Percentiles rank a stretch among this genome's conserved stretches.
Conservation (phyloP, 2,113 vertebrate species). For the Heloderma charlesbogerti region DNA sequence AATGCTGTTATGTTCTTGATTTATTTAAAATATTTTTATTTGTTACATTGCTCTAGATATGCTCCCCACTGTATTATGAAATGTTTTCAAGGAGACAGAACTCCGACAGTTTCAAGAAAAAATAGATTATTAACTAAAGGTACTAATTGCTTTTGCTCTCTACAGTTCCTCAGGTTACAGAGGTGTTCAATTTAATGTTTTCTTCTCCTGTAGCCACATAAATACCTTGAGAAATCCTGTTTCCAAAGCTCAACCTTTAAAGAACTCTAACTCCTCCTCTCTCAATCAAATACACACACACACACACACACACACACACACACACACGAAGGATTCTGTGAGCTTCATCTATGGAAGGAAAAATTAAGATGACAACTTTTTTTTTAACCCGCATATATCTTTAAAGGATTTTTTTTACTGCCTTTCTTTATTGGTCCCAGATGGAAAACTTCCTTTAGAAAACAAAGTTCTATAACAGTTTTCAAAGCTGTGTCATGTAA, state of each 20-base stretch:
- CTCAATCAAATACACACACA: accelerated
- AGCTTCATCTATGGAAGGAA: slow-evolving; percentile 31
- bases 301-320: accelerated
- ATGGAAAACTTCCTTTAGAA: slow-evolving; percentile 58
- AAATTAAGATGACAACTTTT: slow-evolving; percentile 65
- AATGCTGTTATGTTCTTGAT: too few species aligned
- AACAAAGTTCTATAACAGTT: slow-evolving; percentile 51
- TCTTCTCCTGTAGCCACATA: neutral
- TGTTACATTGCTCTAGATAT: accelerated
- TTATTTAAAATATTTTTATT: accelerated
- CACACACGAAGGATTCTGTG: neutral
- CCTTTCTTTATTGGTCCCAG: slow-evolving; percentile 71
- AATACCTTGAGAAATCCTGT: neutral
- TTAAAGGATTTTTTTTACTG: slow-evolving; percentile 55
- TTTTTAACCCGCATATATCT: slow-evolving; percentile 56
- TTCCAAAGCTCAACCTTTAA: slow-evolving; percentile 28
- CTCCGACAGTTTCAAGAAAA: neutral
- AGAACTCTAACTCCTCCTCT: neutral
- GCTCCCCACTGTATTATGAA: accelerated
- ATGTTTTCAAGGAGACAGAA: neutral
- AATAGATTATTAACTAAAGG: neutral
- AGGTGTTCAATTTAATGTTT: neutral
- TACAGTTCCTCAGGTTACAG: neutral
- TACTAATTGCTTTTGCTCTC: neutral
- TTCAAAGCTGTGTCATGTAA: slow-evolving; percentile 73